These are phyloP conservation scores for Neodiprion virginianus DNA, from an alignment of 1,140 invertebrate genomes.

Conservation along the genomic window DNA sequence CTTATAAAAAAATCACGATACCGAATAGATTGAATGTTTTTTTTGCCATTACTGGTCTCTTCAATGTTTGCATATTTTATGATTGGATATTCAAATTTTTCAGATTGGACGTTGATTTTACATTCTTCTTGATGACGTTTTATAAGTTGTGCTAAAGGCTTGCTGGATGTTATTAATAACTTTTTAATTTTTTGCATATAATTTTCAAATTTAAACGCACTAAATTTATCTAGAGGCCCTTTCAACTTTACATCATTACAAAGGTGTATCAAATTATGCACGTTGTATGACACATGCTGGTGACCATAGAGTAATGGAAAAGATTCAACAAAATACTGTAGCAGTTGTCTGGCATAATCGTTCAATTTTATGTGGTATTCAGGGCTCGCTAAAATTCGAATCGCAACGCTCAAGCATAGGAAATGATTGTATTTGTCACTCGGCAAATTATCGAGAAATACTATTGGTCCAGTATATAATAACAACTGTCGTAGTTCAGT, in stretches of 20 bases:
- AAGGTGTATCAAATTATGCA: slow-evolving; percentile 24
- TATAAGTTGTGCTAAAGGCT: slow-evolving; percentile 23
- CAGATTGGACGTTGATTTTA: not conserved
- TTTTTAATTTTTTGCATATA: slow-evolving; percentile 18
- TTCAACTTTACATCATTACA: slow-evolving; percentile 14
- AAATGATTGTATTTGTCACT: slow-evolving; percentile 16
- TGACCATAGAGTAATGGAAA: slow-evolving; percentile 20
- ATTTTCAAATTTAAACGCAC: slow-evolving; percentile 27
- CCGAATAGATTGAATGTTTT: not conserved
- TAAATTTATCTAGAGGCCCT: slow-evolving; percentile 24
- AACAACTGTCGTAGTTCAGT: slow-evolving; percentile 42
- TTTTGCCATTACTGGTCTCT: not conserved
- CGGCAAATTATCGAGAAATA: slow-evolving; percentile 24
- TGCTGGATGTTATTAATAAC: slow-evolving; percentile 19
- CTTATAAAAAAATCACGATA: not conserved
- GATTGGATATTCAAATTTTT: not conserved
- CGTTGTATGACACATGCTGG: slow-evolving; percentile 23
- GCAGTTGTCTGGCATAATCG: slow-evolving; percentile 21
- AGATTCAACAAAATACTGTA: slow-evolving; percentile 22
- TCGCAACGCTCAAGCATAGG: slow-evolving; percentile 18
- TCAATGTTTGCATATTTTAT: not conserved
- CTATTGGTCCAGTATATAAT: slow-evolving; percentile 38
- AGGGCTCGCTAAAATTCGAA: slow-evolving; percentile 21
- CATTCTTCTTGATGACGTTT: slow-evolving; percentile 21
- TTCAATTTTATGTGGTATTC: slow-evolving; percentile 29